Percentiles rank a stretch among this genome's conserved stretches.
phyloP scores from a whole-genome alignment of 2,888 invertebrate genomes.

The Ramazzottius varieornatus region DNA sequence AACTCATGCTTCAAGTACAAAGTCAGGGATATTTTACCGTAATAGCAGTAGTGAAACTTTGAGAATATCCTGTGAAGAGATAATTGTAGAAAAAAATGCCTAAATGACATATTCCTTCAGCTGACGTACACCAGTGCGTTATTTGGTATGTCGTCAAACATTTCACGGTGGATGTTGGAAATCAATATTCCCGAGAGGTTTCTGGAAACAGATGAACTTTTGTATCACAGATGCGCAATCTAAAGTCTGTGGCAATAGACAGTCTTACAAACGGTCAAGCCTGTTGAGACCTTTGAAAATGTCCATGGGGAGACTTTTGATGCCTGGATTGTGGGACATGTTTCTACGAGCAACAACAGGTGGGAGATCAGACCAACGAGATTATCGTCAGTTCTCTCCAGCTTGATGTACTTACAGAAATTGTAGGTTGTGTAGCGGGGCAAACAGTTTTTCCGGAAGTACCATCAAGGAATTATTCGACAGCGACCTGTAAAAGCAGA shows the following conservation, averaged over 20 bases:
- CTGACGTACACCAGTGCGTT: neutral
- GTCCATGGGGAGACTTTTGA: neutral
- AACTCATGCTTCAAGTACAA: no score
- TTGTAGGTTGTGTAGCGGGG: neutral
- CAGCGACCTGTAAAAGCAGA: neutral
- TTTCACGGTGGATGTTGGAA: neutral
- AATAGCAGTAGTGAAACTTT: conserved; percentile 2
- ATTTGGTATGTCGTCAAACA: conserved; percentile 1
- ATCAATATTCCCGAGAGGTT: neutral
- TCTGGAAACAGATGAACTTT: no score
- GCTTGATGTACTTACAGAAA: neutral
- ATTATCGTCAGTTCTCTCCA: no score
- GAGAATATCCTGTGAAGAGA: neutral
- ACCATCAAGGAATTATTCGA: neutral
- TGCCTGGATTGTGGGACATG: neutral
- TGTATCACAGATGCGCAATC: no score
- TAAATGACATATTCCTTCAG: neutral
- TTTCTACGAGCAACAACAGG: neutral
- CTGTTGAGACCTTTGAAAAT: neutral
- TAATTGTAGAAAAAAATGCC: neutral
- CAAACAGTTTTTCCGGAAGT: neutral
- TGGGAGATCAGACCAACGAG: no score
- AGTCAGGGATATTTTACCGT: no score
- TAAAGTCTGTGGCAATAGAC: no score
- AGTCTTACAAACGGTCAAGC: conserved; percentile 1